A percentile compares a stretch with the other conserved stretches of the same genome.
Conservation (phyloP, 30 jellyfish, hydroid and myxozoan species). For the Thelohanellus kitauei region DNA sequence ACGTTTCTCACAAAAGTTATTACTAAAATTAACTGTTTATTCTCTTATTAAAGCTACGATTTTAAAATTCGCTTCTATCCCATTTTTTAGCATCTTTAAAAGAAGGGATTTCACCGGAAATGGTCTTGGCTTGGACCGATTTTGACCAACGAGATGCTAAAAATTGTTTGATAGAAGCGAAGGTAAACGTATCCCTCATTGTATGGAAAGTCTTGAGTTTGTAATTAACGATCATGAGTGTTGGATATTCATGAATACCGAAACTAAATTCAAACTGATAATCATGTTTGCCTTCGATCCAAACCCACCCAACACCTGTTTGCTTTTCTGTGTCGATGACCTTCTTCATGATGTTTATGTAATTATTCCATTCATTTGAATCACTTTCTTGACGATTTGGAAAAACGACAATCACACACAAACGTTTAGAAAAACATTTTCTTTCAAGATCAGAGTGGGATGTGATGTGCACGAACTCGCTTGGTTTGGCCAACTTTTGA, state of each 20-base stretch:
- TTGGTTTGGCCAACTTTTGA: constrained; percentile 26
- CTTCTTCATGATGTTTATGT: constrained; percentile 13
- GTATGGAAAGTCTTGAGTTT: constrained; percentile 48
- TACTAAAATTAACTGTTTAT: no score
- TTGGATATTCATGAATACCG: constrained; percentile 77
- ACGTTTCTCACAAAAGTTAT: no score
- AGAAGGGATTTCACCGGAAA: constrained; percentile 20
- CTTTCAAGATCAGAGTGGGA: constrained; percentile 8
- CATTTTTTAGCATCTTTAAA: constrained; percentile 16
- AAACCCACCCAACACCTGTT: constrained; percentile 71
- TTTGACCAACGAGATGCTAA: no score
- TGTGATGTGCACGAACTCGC: constrained; percentile 24
- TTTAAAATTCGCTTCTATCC: constrained; percentile 83
- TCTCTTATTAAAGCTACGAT: no score
- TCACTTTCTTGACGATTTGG: constrained; percentile 39
- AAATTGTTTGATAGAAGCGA: constrained; percentile 34
- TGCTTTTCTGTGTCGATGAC: constrained; percentile 38
- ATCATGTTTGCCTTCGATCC: constrained; percentile 56
- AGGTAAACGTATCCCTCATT: no score
- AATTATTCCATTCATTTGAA: constrained; percentile 36
- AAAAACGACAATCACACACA: constrained; percentile 35
- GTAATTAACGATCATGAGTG: constrained; percentile 53
- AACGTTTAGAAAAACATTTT: constrained; percentile 26
- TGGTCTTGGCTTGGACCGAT: no score
- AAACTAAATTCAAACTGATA: constrained; percentile 33